Base-by-base conservation (phyloP, 1,140 invertebrate species). In the Diuraphis noxia region DNA sequence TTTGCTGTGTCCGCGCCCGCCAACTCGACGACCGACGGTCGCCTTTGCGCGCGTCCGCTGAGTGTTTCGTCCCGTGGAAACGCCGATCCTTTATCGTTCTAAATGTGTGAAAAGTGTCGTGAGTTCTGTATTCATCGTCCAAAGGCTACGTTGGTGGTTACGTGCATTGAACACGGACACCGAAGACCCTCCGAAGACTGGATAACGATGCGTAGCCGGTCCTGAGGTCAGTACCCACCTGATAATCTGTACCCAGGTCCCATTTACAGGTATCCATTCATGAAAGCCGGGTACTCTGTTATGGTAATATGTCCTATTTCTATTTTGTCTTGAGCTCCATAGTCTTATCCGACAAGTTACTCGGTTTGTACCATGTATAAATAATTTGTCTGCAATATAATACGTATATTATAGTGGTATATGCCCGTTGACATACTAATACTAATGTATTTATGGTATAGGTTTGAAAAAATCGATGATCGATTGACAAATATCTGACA, bases 101-200 rank as follows among this genome's bases (percentile, higher is more conserved):
- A 91, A 91, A 91, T 91, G 89, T 91, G n/a, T 34, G 77, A 36
- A 46, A 82, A 91, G 89, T 91, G 34, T 25, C 36, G 77, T 13
- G 77, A 41, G 10, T 46, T 40, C 40, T 77, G n/a, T 21, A 40
- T 90, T 30, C 86, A 49, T 46, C 41, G 10, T 81, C 34, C 89
- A 46, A 91, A 81, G 77, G 34, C 77, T 91, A 4, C 36, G 41
- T 38, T 82, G 34, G 52, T 63, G n/a, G 85, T 52, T 52, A 21
- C 84, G 46, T 90, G 84, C 84, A 86, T 21, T n/a, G 23, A 77
- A 72, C 52, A 77, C 56, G 19, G 38, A 30, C 56, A 17, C 56
- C 56, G 13, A 8, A 34, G 8, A 77, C 43, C 34, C 56, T 72
- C 56, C 34, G 25, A 82, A 9, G 13, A 91, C 89, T 4, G 34